phyloP scores from a whole-genome alignment of 2,888 invertebrate genomes.

The Acleris cristana region DNA sequence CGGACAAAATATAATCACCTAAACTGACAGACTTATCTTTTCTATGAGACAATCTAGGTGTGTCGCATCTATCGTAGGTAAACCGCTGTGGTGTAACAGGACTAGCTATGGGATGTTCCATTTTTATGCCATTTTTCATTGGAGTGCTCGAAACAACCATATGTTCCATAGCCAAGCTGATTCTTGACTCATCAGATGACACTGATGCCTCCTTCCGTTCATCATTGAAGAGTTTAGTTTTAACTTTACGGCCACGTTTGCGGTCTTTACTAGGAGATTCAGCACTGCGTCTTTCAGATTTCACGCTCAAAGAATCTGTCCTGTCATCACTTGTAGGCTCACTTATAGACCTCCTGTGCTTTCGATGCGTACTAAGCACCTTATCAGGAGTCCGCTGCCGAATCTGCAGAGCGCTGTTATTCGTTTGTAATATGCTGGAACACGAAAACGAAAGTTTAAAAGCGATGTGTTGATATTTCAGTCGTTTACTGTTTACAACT shows the following conservation, averaged over 20 bases:
- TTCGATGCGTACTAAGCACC: conserved; percentile 55
- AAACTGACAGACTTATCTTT: conserved; percentile 69
- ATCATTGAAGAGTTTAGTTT: conserved; percentile 72
- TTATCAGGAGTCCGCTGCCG: conserved; percentile 71
- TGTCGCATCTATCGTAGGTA: conserved; percentile 65
- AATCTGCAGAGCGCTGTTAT: conserved; percentile 65
- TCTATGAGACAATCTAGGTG: conserved; percentile 63
- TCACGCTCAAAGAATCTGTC: conserved; percentile 59
- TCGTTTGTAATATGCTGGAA: conserved; percentile 72
- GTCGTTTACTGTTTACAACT: conserved; percentile 40
- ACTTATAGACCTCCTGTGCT: conserved; percentile 69
- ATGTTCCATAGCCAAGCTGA: conserved; percentile 61
- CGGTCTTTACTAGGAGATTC: conserved; percentile 71
- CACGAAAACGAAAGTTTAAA: conserved; percentile 14
- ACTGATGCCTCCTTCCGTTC: conserved; percentile 61
- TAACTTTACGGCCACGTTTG: conserved; percentile 65
- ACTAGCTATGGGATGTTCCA: conserved; percentile 62
- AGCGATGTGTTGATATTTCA: not conserved
- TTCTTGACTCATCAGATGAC: conserved; percentile 69
- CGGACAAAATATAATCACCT: conserved; percentile 67
- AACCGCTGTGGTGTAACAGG: conserved; percentile 59
- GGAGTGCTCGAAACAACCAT: conserved; percentile 69
- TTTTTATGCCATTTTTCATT: conserved; percentile 63
- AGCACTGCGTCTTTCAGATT: conserved; percentile 57
- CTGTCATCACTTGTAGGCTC: conserved; percentile 72